Conservation (phyloP, 2,113 vertebrate genomes). For the Emydocephalus ijimae region DNA sequence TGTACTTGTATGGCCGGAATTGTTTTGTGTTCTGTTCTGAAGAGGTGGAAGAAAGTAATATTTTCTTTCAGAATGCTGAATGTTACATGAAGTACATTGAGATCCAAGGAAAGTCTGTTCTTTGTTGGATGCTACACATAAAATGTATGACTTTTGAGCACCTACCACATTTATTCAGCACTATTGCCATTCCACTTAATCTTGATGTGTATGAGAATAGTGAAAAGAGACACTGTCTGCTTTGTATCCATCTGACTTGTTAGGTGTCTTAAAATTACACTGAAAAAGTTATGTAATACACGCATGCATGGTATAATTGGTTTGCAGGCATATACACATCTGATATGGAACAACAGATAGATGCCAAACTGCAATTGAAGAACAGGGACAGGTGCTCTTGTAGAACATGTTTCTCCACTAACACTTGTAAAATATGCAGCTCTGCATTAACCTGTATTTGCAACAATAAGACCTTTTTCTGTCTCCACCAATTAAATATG, state of each 20-base stretch:
- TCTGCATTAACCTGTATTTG: background rate
- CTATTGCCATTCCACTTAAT: background rate
- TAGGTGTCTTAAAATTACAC: background rate
- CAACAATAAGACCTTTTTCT: background rate
- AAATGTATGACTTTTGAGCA: background rate
- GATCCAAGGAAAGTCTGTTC: background rate
- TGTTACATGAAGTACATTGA: background rate
- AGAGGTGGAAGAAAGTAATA: background rate
- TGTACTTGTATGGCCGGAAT: background rate
- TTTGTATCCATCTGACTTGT: background rate
- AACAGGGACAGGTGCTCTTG: background rate
- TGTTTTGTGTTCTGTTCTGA: background rate
- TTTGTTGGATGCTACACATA: background rate
- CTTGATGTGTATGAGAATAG: background rate
- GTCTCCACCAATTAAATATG: background rate
- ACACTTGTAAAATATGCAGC: background rate
- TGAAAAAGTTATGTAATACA: background rate
- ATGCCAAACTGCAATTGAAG: background rate
- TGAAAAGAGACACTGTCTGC: background rate
- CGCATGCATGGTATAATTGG: too few relatives aligned
- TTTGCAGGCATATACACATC: background rate
- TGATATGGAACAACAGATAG: background rate
- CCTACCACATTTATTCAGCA: background rate
- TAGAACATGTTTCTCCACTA: background rate
- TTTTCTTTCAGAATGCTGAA: background rate